Percentiles rank a stretch among this genome's conserved stretches.
phyloP scores from a whole-genome alignment of 2,113 vertebrate species.

The Indicator indicator region DNA sequence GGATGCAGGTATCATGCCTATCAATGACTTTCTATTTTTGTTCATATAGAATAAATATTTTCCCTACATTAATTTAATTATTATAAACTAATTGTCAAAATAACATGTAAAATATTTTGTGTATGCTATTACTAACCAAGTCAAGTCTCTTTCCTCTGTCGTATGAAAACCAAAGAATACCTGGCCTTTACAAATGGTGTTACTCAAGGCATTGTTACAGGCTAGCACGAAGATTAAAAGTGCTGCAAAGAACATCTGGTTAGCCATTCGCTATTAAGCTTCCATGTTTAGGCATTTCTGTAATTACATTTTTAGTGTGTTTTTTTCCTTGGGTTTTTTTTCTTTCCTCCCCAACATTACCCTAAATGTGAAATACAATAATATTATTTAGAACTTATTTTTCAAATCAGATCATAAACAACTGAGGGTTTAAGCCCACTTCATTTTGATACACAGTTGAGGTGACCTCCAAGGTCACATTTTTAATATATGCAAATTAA shows the following conservation, averaged over 20 bases:
- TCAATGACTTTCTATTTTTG: neutral
- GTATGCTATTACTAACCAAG: neutral
- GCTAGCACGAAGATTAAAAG: conserved; percentile 59
- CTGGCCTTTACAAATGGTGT: conserved; percentile 2
- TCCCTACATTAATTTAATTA: neutral
- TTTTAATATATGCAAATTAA: conserved; percentile 9
- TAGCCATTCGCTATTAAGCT: conserved; percentile 47
- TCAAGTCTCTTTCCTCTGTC: neutral
- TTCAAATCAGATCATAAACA: neutral
- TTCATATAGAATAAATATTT: neutral
- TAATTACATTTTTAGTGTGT: conserved; percentile 71
- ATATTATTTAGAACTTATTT: conserved; percentile 44
- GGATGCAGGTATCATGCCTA: neutral
- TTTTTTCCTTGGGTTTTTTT: neutral
- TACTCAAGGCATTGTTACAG: conserved; percentile 72
- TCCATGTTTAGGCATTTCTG: conserved; percentile 59
- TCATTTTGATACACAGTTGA: neutral
- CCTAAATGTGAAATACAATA: conserved; percentile 75
- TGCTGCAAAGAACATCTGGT: conserved; percentile 60
- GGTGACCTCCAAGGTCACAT: neutral
- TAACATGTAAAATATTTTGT: neutral
- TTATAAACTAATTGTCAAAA: neutral
- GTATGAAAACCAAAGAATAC: conserved; percentile 20
- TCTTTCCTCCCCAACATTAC: conserved; percentile 1
- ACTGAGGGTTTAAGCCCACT: neutral